These are phyloP conservation scores for Halichoerus grypus DNA, from an alignment of 2,113 vertebrate species.

Conservation along the genomic window DNA sequence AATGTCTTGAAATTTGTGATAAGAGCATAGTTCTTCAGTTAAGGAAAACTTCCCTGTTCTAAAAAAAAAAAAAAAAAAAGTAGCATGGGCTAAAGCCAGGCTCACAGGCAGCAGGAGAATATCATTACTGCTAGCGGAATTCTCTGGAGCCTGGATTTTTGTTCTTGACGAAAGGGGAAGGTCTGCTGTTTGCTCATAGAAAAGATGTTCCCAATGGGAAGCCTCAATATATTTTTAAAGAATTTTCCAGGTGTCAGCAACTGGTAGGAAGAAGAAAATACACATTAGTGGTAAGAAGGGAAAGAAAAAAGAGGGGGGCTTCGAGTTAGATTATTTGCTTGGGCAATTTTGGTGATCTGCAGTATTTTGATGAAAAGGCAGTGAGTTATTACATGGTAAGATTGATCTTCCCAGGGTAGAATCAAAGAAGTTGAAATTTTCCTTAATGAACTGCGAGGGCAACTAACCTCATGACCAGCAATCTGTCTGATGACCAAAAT, in stretches of 20 bases:
- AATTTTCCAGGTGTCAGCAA: not conserved
- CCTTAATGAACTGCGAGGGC: not conserved
- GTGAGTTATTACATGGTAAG: not conserved
- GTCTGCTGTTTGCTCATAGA: not conserved
- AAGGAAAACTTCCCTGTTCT: conserved; percentile 17
- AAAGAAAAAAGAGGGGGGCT: not conserved
- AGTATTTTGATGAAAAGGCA: conserved; percentile 52
- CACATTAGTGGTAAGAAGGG: not conserved
- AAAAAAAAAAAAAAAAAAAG: not conserved
- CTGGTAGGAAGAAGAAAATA: conserved; percentile 18
- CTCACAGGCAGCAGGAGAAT: not conserved
- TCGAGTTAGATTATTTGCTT: not conserved
- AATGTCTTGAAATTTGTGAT: not conserved
- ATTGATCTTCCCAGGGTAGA: not conserved
- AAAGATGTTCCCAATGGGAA: conserved; percentile 50
- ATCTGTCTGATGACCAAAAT: not conserved
- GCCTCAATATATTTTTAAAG: conserved; percentile 28
- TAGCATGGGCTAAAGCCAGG: not conserved
- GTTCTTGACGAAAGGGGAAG: conserved; percentile 6
- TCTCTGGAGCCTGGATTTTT: not conserved
- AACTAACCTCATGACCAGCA: not conserved
- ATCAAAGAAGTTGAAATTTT: conserved; percentile 40
- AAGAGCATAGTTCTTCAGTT: not conserved
- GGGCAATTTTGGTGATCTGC: conserved; percentile 8
- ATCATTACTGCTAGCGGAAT: not conserved